Evolutionary conservation across 2,888 invertebrate genomes (phyloP).

Genomic region (Aphelenchoides bicaudatus): DNA sequence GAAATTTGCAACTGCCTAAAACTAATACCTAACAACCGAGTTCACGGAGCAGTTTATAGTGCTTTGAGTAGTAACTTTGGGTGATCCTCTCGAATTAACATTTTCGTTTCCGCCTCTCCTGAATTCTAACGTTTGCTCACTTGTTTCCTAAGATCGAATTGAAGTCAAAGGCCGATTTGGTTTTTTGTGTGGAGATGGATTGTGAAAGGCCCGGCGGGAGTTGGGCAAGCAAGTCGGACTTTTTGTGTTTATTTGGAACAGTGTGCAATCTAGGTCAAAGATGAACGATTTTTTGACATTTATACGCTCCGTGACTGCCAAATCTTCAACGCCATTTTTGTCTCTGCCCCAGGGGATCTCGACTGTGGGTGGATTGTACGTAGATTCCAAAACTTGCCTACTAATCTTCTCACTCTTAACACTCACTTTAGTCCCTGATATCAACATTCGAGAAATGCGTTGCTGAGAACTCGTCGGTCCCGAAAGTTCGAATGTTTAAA

Average conservation of each 20-base stretch:
- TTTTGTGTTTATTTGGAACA: no score
- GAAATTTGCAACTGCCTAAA: no score
- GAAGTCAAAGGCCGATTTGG: neutral
- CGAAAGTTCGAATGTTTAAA: conserved; percentile 30
- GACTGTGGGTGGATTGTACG: no score
- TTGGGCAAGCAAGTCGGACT: no score
- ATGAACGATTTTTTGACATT: no score
- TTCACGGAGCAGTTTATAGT: neutral
- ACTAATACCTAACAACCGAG: no score
- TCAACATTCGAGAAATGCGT: conserved; percentile 22
- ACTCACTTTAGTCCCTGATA: conserved; percentile 21
- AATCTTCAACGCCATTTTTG: no score
- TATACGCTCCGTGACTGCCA: no score
- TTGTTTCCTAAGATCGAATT: neutral
- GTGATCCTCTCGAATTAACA: neutral
- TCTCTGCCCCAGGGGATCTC: no score
- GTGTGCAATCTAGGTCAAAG: no score
- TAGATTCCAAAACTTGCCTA: no score
- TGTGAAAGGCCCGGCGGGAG: neutral
- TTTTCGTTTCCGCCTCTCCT: neutral
- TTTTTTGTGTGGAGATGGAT: neutral
- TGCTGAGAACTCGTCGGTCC: conserved; percentile 18
- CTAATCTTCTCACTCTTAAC: neutral
- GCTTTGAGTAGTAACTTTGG: neutral
- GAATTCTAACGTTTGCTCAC: neutral